These are phyloP conservation scores for Phanerotoma sp. DNA, from an alignment of 2,888 invertebrate genomes.

Conservation along the genomic window DNA sequence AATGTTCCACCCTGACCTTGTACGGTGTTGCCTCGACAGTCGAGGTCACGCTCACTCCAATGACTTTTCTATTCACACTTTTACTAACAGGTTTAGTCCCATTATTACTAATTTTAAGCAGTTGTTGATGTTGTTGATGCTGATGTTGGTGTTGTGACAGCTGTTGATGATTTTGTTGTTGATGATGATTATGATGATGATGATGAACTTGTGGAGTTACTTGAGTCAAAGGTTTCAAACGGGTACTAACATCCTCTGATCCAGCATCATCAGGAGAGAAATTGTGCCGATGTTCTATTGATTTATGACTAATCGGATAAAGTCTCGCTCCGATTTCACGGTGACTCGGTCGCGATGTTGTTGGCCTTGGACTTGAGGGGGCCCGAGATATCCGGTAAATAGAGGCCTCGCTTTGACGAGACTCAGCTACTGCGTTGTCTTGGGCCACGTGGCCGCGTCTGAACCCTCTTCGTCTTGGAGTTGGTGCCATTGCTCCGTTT, in stretches of 20 bases:
- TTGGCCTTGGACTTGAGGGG: slow-evolving; percentile 39
- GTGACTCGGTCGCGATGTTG: slow-evolving; percentile 31
- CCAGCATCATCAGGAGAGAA: slow-evolving; percentile 45
- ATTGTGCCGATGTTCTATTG: slow-evolving; percentile 43
- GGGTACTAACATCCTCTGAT: slow-evolving; percentile 30
- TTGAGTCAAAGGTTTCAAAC: slow-evolving; percentile 14
- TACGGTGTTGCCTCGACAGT: slow-evolving; percentile 64
- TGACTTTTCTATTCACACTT: slow-evolving; percentile 46
- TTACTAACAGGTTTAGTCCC: slow-evolving; percentile 27
- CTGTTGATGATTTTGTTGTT: slow-evolving; percentile 1
- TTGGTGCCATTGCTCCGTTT: slow-evolving; percentile 55
- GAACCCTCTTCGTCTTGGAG: slow-evolving; percentile 38
- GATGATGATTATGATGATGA: slow-evolving; percentile 16
- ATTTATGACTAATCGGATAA: slow-evolving; percentile 51
- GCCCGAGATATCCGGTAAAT: slow-evolving; percentile 55
- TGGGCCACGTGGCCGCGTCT: slow-evolving; percentile 37
- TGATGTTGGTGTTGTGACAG: too few relatives aligned
- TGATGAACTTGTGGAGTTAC: neutral
- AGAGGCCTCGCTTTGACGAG: slow-evolving; percentile 52
- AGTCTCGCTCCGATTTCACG: slow-evolving; percentile 45
- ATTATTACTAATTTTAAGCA: slow-evolving; percentile 28
- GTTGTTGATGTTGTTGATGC: slow-evolving; percentile 9
- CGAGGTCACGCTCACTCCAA: slow-evolving; percentile 64
- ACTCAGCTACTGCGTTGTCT: slow-evolving; percentile 50
- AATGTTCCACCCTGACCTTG: slow-evolving; percentile 53